Base-by-base conservation (phyloP, 2,888 invertebrate genomes). In the Holacanthella duospinosa region DNA sequence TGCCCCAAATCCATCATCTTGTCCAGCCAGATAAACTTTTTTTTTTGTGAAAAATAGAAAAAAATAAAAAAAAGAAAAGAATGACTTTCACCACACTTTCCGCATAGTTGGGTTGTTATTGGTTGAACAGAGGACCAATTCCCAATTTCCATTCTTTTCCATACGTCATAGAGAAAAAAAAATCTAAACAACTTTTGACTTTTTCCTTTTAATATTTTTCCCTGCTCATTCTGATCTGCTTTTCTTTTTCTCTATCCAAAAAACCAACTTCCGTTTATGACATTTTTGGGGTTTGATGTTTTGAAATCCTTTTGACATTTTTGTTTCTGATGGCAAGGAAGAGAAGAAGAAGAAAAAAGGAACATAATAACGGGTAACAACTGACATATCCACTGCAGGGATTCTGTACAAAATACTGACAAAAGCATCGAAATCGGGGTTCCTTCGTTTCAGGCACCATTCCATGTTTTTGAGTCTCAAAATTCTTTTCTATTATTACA, bases 211-310 rank as follows among this genome's bases (percentile, higher is more conserved):
- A 36, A 36, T 36, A 36, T 36, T 36, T 36, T 16, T 16, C 16
- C 36, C 36, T 36, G 36, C 36, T 48, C 48, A 16, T 36, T 36
- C 9, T 16, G 6, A 9, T 36, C 36, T 36, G 9, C 16, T 36
- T 36, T 6, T 9, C 36, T 36, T 36, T 36, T 36, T 36, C 36
- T 48, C 12, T 21, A 48, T 48, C n/a, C 48, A 48, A 48, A 21
- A 48, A 9, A 6, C 36, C 48, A 48, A 48, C 48, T 48, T 48
- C 48, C 48, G 48, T 48, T 48, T 48, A 48, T 48, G 48, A 48
- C 48, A 48, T 48, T 48, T 48, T 21, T 21, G 21, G 48, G n/a
- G 48, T 48, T 48, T 48, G 48, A 48, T 48, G 48, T 9, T 48
- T 21, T 29, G 21, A 58, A 58, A 58, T 58, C 24, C 29, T 56